Base-by-base conservation (phyloP, 2,888 invertebrate genomes). In the Rhingia campestris region DNA sequence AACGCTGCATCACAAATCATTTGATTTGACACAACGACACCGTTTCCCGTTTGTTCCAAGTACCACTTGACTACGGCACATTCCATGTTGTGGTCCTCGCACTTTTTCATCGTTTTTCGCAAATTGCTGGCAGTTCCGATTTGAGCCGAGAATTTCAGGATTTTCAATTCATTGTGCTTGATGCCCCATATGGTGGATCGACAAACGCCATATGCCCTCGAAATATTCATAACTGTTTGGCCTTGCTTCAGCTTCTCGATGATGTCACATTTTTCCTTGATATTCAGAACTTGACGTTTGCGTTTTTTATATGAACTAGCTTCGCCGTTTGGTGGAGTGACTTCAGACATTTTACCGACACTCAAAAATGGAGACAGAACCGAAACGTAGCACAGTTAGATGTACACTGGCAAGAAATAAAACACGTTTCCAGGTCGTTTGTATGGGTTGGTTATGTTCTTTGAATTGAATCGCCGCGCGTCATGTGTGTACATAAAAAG, bases 261-360 rank as follows among this genome's bases (percentile, higher is more conserved):
- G 30, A 77, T 70, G 4, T 70, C 70, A 45, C 77, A 77, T 41
- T 77, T 77, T 14, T 69, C 70, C 43, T 77, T 77, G n/a, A 70
- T 70, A 30, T 49, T 77, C 3, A 77, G 33, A 30, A 61, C 61
- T 10, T 33, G 51, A 5, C 72, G 72, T 54, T 63, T 73, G 14
- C 54, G 37, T 56, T 43, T 73, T 22, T 54, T 47, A 32, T 35
- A 33, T 12, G 73, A 14, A 47, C 6, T 32, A 4, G 2, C 30
- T 30, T 33, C 49, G 9, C 30, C 4, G 32, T 47, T 56, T 32
- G 9, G 22, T n/a, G 51, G 22, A 9, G 35, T 22, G 47, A 12
- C 4, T 32, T 51, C 49, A 6, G 64, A 66, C 64, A 66, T 66
- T 32, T 41, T 51, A 9, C 12, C 3, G 30, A 9, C 30, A 9